phyloP scores from a whole-genome alignment of 1,140 invertebrate genomes.

The Magallana gigas region DNA sequence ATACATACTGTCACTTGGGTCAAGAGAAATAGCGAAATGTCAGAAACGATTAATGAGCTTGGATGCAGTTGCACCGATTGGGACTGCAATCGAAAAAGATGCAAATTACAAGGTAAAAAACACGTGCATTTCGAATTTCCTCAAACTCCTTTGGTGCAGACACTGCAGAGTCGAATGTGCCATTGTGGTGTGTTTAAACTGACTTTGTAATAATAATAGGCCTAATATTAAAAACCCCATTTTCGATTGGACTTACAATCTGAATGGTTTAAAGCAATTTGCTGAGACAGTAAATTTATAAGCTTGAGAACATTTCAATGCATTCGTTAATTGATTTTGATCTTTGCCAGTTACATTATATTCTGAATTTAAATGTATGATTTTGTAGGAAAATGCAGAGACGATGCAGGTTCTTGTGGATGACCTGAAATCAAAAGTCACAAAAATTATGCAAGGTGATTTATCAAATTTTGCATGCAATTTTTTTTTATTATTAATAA shows the following conservation, averaged over 20 bases:
- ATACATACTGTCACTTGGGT: background rate
- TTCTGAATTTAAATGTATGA: background rate
- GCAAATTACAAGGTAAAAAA: constrained; percentile 50
- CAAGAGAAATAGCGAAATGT: constrained; percentile 17
- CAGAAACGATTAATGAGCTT: constrained; percentile 49
- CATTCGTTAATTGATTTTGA: too few relatives aligned
- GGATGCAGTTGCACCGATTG: constrained; percentile 65
- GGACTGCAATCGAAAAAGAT: constrained; percentile 63
- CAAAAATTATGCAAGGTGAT: background rate
- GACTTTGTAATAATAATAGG: too few relatives aligned
- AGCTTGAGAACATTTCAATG: too few relatives aligned
- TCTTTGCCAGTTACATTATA: too few relatives aligned
- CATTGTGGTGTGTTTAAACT: too few relatives aligned
- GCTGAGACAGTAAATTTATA: too few relatives aligned
- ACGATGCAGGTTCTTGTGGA: constrained; percentile 1
- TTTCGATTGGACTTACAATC: too few relatives aligned
- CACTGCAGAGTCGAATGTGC: too few relatives aligned
- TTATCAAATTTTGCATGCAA: background rate
- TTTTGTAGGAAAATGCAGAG: background rate
- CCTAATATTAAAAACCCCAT: too few relatives aligned
- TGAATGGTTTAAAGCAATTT: too few relatives aligned
- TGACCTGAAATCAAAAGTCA: background rate
- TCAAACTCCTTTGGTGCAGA: background rate
- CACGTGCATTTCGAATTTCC: constrained; percentile 24
- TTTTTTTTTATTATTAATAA: too few relatives aligned